Evolutionary conservation across 2,113 vertebrate species (phyloP), one percentile per base, ranked within the genome.

Genomic region (Nicator chloris): DNA sequence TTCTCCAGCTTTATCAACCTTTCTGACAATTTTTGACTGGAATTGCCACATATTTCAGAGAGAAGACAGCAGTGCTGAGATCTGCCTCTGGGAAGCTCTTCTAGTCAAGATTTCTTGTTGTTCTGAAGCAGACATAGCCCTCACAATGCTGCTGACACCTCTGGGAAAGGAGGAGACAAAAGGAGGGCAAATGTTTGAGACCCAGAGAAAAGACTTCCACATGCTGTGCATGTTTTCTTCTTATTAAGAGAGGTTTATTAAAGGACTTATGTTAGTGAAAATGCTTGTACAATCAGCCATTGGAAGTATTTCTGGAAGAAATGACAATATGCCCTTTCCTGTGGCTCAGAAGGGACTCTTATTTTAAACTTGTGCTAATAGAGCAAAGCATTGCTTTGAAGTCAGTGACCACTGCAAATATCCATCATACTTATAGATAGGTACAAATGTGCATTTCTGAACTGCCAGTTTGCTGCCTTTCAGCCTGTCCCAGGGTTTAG

Each of bases 201-300:
- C 39, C 10, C 3, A 13, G 59, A 85, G 76, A 92, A 82, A 89
- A 88, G 13, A 17, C 10, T 91, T 84, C 37, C 51, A 69, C 57
- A 37, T 30, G 47, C 47, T 64, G 8, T 68, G 68, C 47, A 35
- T 93, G 57, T 64, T 84, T 88, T 88, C 45, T 88, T 93, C 31
- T 69, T 63, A 81, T 93, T 79, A 75, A 75, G 68, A 91, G 70
- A 82, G 54, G 51, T 82, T 92, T 96, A 93, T 77, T 90, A 90
- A 95, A 95, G 88, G 79, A 96, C 59, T 96, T 80, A 71, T 92
- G 63, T 73, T 93, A 97, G 96, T 90, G 82, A 92, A 90, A 88
- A 88, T 80, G 42, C 56, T 80, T 49, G 53, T 53, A 64, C 45
- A 70, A 57, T 50, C 69, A 77, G 70, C 53, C 45, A 37, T 2